Conservation (phyloP, 2,888 invertebrate species). For the Thymelicus acteon region DNA sequence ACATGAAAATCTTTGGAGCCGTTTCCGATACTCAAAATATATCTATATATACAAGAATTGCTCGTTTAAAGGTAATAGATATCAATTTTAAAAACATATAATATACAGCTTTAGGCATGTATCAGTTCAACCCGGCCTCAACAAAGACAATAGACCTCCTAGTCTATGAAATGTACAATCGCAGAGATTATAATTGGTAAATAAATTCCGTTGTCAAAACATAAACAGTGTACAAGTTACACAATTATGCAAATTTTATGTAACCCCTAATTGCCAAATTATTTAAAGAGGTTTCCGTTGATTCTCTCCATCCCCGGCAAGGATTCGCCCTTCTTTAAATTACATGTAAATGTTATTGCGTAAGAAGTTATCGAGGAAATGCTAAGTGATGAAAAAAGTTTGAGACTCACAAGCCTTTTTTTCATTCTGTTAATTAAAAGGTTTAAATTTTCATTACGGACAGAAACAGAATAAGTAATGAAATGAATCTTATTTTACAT, state of each 20-base stretch:
- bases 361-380: constrained; percentile 59
- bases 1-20: no score
- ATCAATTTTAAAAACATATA: no score
- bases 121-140: background rate
- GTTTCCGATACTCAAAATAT: no score
- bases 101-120: no score
- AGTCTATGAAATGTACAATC: constrained; percentile 15
- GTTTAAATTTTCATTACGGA: constrained; percentile 6
- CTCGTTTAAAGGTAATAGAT: no score
- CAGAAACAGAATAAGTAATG: constrained; percentile 24
- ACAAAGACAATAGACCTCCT: constrained; percentile 10
- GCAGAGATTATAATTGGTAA: constrained; percentile 48
- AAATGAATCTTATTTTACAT: no score
- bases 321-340: constrained; percentile 64
- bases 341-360: constrained; percentile 76
- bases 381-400: constrained; percentile 56
- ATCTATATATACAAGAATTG: no score
- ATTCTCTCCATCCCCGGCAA: constrained; percentile 59
- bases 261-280: constrained; percentile 83
- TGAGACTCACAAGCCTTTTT: constrained; percentile 63
- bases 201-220: constrained; percentile 71
- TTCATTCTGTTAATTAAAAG: constrained; percentile 42
- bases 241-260: constrained; percentile 83
- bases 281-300: constrained; percentile 82
- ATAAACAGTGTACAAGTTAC: constrained; percentile 78